Conservation (phyloP, 2,888 invertebrate genomes). For the Teinopalpus imperialis region DNA sequence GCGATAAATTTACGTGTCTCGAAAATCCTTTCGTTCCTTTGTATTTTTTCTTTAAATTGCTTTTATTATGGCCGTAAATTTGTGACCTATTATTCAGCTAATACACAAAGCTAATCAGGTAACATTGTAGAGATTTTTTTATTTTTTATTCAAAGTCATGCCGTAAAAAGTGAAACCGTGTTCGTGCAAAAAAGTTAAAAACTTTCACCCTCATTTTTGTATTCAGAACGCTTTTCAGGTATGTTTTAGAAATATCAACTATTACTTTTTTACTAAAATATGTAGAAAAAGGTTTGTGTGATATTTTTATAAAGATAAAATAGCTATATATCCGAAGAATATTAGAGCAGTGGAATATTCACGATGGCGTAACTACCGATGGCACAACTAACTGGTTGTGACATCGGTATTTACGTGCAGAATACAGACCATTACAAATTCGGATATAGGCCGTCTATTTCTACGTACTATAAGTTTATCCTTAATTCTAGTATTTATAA, state of each 20-base stretch:
- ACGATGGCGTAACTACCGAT: no score
- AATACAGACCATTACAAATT: conserved; percentile 46
- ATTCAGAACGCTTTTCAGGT: background rate
- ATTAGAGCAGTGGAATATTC: conserved; percentile 1
- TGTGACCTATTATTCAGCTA: no score
- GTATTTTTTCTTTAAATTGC: no score
- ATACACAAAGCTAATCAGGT: no score
- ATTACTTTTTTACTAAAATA: background rate
- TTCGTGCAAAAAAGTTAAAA: background rate
- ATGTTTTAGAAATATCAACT: background rate
- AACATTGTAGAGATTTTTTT: no score
- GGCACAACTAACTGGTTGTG: conserved; percentile 13
- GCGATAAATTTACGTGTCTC: no score
- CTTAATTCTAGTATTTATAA: no score
- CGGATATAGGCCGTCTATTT: conserved; percentile 42
- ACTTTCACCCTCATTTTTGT: background rate
- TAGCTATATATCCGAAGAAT: background rate
- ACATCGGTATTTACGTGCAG: conserved; percentile 34
- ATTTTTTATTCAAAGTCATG: no score
- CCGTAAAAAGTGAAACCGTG: background rate
- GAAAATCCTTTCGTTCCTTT: no score
- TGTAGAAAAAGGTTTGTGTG: background rate
- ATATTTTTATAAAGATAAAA: background rate
- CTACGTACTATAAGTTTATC: no score
- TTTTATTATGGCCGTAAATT: no score